Evolutionary conservation across 2,888 invertebrate genomes (phyloP).

Genomic region (Schrankia costaestrigalis): DNA sequence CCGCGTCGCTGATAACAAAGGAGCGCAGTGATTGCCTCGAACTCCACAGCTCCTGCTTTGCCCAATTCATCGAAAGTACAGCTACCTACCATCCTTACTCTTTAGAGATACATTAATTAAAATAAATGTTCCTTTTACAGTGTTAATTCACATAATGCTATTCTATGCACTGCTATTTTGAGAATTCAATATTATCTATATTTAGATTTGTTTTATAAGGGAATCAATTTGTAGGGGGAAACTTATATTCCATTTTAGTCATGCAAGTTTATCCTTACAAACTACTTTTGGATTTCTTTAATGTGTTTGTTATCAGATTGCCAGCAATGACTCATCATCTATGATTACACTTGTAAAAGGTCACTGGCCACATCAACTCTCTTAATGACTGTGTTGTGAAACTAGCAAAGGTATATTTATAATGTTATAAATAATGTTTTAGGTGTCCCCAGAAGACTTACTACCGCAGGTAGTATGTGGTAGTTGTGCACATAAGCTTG

Average conservation of each 20-base stretch:
- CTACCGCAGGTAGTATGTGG: constrained; percentile 89
- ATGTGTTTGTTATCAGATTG: constrained; percentile 62
- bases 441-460: constrained; percentile 88
- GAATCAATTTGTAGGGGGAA: constrained; percentile 64
- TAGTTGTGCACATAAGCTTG: constrained; percentile 87
- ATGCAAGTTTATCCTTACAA: constrained; percentile 27
- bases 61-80: constrained; percentile 31
- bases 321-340: constrained; percentile 66
- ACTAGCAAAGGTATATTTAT: constrained; percentile 29
- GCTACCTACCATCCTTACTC: constrained; percentile 30
- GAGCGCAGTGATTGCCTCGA: constrained; percentile 50
- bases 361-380: constrained; percentile 70
- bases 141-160: constrained; percentile 51
- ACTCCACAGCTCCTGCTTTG: constrained; percentile 31
- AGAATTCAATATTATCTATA: constrained; percentile 75
- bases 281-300: constrained; percentile 34
- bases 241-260: constrained; percentile 48
- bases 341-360: constrained; percentile 70
- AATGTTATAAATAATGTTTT: constrained; percentile 51
- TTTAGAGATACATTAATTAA: constrained; percentile 38
- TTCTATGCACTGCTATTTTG: constrained; percentile 68
- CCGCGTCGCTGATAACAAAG: constrained; percentile 76
- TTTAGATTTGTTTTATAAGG: constrained; percentile 70
- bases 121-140: constrained; percentile 38
- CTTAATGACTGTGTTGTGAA: constrained; percentile 53